These are phyloP conservation scores for Synanthedon formicaeformis DNA, from an alignment of 2,888 invertebrate genomes.

Conservation along the genomic window DNA sequence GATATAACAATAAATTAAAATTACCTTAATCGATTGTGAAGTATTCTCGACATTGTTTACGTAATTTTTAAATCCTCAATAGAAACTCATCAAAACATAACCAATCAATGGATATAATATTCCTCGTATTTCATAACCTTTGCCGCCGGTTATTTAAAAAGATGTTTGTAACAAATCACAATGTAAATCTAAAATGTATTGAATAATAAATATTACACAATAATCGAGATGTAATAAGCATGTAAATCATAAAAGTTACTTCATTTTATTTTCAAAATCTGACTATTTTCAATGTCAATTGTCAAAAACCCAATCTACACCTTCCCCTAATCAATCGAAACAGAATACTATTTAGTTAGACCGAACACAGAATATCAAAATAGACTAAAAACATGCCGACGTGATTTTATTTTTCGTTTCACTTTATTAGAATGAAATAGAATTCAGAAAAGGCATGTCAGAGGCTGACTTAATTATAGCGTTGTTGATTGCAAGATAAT, in stretches of 20 bases:
- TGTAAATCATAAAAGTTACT: constrained; percentile 55
- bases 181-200: constrained; percentile 22
- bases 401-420: too few relatives aligned
- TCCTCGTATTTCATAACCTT: constrained; percentile 53
- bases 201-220: constrained; percentile 47
- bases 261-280: constrained; percentile 44
- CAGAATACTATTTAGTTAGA: too few relatives aligned
- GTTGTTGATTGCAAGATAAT: too few relatives aligned
- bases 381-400: too few relatives aligned
- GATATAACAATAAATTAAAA: background rate
- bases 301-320: too few relatives aligned
- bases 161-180: constrained; percentile 21
- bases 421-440: too few relatives aligned
- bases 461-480: too few relatives aligned
- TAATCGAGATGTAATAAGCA: constrained; percentile 21
- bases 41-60: constrained; percentile 60
- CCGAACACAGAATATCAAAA: too few relatives aligned
- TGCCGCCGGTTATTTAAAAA: constrained; percentile 35
- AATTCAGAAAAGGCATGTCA: too few relatives aligned
- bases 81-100: constrained; percentile 40
- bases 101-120: constrained; percentile 22
- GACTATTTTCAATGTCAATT: constrained; percentile 16
- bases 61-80: constrained; percentile 23
- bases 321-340: too few relatives aligned
- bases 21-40: constrained; percentile 59